Conservation (phyloP, 2,797 vertebrate species). For the Emydoidea blandingii region DNA sequence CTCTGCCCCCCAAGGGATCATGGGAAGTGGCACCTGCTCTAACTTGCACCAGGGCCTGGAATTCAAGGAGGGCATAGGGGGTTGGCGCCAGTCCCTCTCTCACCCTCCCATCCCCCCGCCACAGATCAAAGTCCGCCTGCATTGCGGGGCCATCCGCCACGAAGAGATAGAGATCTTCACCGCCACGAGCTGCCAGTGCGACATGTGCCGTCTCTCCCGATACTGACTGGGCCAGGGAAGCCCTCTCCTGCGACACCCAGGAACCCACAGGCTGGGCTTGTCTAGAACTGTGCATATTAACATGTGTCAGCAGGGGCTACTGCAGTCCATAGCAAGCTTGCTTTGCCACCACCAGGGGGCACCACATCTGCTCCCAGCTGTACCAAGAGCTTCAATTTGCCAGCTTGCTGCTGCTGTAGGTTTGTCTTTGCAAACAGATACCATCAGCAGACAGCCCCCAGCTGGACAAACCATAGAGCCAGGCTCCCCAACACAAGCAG, state of each 20-base stretch:
- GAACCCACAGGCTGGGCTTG: background rate
- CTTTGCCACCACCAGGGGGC: background rate
- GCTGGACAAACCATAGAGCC: background rate
- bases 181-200: constrained; percentile 88
- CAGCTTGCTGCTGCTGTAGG: background rate
- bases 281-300: background rate
- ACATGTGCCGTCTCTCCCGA: constrained; percentile 90
- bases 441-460: background rate
- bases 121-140: constrained; percentile 91
- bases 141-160: constrained; percentile 81
- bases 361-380: background rate
- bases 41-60: background rate
- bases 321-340: background rate
- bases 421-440: background rate
- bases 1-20: background rate
- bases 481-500: background rate
- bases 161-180: constrained; percentile 89
- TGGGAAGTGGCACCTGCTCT: background rate
- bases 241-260: background rate
- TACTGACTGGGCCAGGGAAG: constrained; percentile 74
- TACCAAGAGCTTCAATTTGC: background rate
- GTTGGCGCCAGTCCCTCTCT: background rate
- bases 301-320: background rate
- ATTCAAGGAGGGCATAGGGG: background rate
- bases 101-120: background rate